Evolutionary conservation across 2,888 invertebrate species (phyloP), one percentile per base, ranked within the genome.

Genomic region (Uloborus plumipes): DNA sequence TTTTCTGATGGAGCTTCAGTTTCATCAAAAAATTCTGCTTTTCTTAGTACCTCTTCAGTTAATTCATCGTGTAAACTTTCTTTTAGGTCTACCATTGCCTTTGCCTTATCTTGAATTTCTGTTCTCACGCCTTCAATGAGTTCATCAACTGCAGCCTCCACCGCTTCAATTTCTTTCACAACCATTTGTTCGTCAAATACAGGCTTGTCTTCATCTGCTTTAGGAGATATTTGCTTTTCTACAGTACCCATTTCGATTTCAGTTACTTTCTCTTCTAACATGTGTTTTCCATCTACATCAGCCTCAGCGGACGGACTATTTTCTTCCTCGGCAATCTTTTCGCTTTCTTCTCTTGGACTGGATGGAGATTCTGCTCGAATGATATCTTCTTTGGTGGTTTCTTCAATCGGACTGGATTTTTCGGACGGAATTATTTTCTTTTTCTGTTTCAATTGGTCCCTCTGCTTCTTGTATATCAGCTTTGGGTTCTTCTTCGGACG

Each of bases 161-260:
- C 84, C 13, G 79, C 79, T 64, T 84, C 79, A 49, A 84, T 79
- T 79, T 84, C 84, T 70, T 79, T 79, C 4, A 79, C 79, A 39
- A 79, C 74, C 79, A 74, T 79, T 66, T 84, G 78, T 47, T 84
- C 84, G 26, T 84, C 84, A 61, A 79, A 50, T 20, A 61, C 53
- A 26, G 26, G 26, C 4, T 26, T 26, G 26, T 26, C 26, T 26
- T 26, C 26, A n/a, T 72, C 69, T 20, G 15, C 15, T 26, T 66
- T 71, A 20, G 26, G 20, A 18, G 18, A 15, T 47, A 13, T n/a
- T 53, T 39, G 13, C 22, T 14, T 53, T 69, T 59, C 61, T 49
- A 47, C 50, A 3, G 20, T 31, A 9, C 16, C 39, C 2, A 26
- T 26, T 26, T 26, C 26, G 26, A 4, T 26, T 69, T 61, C 59